Percentiles rank a stretch among this genome's conserved stretches.
Conservation (phyloP, 35 echinoderm and acorn worm genomes). For the Amphiura filiformis region DNA sequence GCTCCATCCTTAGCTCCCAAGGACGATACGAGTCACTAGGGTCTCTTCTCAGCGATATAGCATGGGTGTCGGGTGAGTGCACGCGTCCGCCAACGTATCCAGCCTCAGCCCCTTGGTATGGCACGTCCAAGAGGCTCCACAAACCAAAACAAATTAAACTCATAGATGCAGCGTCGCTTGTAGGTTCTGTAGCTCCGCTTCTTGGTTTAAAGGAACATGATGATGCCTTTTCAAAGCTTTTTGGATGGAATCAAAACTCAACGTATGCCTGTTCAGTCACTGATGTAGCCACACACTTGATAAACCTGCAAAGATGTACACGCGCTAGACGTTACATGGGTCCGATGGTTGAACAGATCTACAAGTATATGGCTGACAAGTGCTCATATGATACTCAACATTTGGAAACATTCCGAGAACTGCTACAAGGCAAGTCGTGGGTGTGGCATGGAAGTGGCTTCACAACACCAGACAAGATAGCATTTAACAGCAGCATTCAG, state of each 20-base stretch:
- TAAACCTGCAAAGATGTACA: background rate
- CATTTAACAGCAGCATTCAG: background rate
- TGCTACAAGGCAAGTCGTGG: background rate
- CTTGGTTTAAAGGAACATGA: background rate
- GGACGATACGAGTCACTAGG: background rate
- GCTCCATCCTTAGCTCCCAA: background rate
- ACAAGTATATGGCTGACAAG: background rate
- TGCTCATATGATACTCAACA: background rate
- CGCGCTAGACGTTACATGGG: background rate
- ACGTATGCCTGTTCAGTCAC: background rate
- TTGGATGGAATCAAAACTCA: background rate
- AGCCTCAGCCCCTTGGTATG: background rate
- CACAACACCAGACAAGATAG: background rate
- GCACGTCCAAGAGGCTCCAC: background rate
- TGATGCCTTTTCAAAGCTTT: background rate
- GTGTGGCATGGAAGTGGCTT: constrained; percentile 31
- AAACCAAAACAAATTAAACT: background rate
- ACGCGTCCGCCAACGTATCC: background rate
- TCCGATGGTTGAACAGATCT: background rate
- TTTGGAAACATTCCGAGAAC: background rate
- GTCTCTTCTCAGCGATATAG: background rate
- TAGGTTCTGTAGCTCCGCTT: constrained; percentile 2
- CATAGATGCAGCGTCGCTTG: background rate
- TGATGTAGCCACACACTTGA: background rate
- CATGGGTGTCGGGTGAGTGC: background rate